Conservation (phyloP, 2,797 vertebrate genomes). For the Lagodon rhomboides region DNA sequence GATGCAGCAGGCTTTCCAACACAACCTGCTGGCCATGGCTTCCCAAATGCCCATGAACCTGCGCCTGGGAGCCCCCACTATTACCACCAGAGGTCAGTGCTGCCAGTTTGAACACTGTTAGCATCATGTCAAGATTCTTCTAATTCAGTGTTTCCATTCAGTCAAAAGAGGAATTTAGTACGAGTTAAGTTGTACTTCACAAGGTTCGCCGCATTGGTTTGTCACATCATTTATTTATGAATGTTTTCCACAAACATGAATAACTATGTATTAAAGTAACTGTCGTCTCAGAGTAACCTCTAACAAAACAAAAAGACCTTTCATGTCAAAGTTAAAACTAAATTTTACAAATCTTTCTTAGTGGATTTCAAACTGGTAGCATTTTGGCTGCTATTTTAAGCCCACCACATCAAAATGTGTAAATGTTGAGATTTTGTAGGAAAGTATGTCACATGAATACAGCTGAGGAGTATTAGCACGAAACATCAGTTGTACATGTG, state of each 20-base stretch:
- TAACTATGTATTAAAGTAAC: background rate
- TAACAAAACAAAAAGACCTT: background rate
- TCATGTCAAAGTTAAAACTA: background rate
- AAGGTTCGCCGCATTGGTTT: background rate
- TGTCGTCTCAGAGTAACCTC: background rate
- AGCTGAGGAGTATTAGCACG: too few species aligned
- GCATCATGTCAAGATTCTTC: background rate
- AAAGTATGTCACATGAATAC: background rate
- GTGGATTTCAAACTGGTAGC: background rate
- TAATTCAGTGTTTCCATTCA: background rate
- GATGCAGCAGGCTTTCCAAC: conserved; percentile 95
- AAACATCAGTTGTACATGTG: too few species aligned
- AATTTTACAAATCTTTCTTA: too few species aligned
- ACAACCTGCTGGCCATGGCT: conserved; percentile 93
- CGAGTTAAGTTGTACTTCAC: background rate
- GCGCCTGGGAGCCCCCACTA: conserved; percentile 75
- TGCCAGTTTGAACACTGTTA: background rate
- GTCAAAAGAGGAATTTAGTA: background rate
- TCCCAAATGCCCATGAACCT: conserved; percentile 86
- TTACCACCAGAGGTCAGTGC: conserved; percentile 76
- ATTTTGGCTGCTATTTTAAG: background rate
- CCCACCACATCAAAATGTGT: background rate
- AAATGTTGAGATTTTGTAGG: background rate
- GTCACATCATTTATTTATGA: background rate
- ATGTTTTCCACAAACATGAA: background rate